Evolutionary conservation across 2,797 vertebrate genomes (phyloP).

Genomic region (Trematomus bernacchii): DNA sequence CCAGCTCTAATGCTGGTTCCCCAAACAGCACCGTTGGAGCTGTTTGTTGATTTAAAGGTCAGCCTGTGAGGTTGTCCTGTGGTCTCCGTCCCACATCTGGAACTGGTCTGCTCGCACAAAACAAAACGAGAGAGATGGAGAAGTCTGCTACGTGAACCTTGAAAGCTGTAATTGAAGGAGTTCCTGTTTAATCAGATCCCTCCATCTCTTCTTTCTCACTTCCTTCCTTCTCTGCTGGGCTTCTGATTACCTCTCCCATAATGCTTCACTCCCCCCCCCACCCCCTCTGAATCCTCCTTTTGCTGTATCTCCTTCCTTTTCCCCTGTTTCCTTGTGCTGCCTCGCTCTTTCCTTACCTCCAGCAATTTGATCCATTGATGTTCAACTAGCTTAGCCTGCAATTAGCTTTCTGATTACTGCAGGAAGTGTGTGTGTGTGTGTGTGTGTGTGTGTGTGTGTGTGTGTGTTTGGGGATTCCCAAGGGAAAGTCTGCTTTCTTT

Average conservation of each 20-base stretch:
- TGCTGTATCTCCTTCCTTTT: not conserved
- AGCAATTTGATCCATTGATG: conserved; percentile 68
- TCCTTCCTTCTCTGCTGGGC: conserved; percentile 59
- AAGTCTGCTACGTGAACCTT: conserved; percentile 69
- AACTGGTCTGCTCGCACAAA: conserved; percentile 61
- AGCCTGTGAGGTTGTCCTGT: conserved; percentile 47
- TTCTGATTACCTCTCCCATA: conserved; percentile 58
- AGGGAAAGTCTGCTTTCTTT: conserved; percentile 38
- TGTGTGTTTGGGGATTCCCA: conserved; percentile 24
- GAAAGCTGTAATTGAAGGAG: conserved; percentile 72
- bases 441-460: not conserved
- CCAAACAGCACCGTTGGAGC: not conserved
- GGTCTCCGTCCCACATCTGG: conserved; percentile 72
- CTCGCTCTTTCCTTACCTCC: conserved; percentile 30
- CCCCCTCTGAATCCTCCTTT: not conserved
- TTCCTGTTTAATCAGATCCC: conserved; percentile 77
- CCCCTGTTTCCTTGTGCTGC: conserved; percentile 21
- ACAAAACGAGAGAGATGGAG: conserved; percentile 58
- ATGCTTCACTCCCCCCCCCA: conserved; percentile 32
- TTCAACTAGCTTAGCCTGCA: conserved; percentile 64
- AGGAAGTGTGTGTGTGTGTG: conserved; percentile 37
- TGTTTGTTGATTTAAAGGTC: conserved; percentile 66
- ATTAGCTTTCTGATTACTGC: conserved; percentile 76
- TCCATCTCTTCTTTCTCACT: conserved; percentile 42
- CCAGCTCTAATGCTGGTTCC: conserved; percentile 6